Evolutionary conservation across 92 coral and sea anemone genomes (phyloP), one percentile per base, ranked within the genome.

Genomic region (Chrysogorgia sp.): DNA sequence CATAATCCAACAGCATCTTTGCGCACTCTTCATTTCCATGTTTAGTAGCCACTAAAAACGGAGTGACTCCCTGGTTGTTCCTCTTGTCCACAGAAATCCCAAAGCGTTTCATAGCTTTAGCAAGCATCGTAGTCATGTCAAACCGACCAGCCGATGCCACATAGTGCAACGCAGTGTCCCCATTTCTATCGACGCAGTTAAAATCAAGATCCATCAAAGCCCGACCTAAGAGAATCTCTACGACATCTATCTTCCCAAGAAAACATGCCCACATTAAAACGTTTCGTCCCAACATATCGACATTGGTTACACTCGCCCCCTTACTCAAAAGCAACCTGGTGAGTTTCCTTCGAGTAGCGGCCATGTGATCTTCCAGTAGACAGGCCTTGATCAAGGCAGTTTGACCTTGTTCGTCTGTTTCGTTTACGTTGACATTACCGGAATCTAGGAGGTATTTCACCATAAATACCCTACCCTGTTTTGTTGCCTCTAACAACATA

Each of bases 301-400:
- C 88, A 40, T 84, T 12, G 74, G 89, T 92, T 21, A 91, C 97
- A 53, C 84, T 78, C 28, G 97, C 92, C 0, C 90, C 92, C 71
- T 94, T 88, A 19, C 84, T 87, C 34, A 94, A 82, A 26, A 94
- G 72, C 31, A 91, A 63, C 58, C 89, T 85, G 22, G 87, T 84
- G n/a, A 94, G 81, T 62, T 91, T 94, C 77, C 86, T 71, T 10
- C 98, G 88, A 8, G 97, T 91, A 37, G 88, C 85, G 13, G 82
- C 85, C 93, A 94, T 83, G 58, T 85, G 86, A 74, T 94, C 97
- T 33, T 87, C 81, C 17, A 94, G 87, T 34, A 86, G 86, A 76
- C 92, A 85, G 10, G 98, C 98, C 57, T 87, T 94, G 89, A 87
- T 94, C 34, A 94, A 84, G 30, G 97, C 85, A 1, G 98, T 91